A percentile compares a stretch with the other conserved stretches of the same genome.
Evolutionary conservation across 2,888 invertebrate species (phyloP).

Genomic region (Sesia bembeciformis): DNA sequence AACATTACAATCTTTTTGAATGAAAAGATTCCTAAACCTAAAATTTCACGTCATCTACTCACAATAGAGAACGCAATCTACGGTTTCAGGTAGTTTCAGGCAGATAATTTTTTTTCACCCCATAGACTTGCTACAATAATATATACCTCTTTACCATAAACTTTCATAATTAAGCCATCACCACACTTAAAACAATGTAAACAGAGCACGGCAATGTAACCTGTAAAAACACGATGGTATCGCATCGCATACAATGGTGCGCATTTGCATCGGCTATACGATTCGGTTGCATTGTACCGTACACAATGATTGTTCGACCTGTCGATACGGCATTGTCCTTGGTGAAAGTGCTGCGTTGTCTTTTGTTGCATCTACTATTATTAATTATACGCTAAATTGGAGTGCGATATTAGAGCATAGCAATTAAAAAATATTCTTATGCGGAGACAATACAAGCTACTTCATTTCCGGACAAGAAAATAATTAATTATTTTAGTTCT

Average conservation of each 20-base stretch:
- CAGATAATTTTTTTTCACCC: too few species aligned
- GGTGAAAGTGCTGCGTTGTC: constrained; percentile 6
- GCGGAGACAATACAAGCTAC: too few species aligned
- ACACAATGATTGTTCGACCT: constrained; percentile 1
- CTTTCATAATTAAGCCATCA: neutral
- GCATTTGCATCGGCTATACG: constrained; percentile 6
- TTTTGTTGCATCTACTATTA: constrained; percentile 6
- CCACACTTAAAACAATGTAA: neutral
- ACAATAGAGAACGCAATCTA: too few species aligned
- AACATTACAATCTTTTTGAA: too few species aligned
- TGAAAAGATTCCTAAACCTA: too few species aligned
- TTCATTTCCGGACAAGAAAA: too few species aligned
- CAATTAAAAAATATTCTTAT: too few species aligned
- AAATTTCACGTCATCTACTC: too few species aligned
- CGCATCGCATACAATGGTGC: constrained; percentile 3
- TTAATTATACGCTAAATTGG: neutral
- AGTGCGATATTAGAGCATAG: neutral
- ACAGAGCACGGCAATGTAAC: constrained; percentile 4
- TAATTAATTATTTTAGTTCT: too few species aligned
- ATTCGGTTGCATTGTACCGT: constrained; percentile 4
- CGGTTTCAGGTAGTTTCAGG: too few species aligned
- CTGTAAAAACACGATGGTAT: constrained; percentile 6
- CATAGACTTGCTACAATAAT: neutral
- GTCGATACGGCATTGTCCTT: constrained; percentile 8
- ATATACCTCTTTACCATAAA: neutral